Evolutionary conservation across 1,140 invertebrate species (phyloP), one percentile per base, ranked within the genome.

Genomic region (Stegodyphus mimosarum): DNA sequence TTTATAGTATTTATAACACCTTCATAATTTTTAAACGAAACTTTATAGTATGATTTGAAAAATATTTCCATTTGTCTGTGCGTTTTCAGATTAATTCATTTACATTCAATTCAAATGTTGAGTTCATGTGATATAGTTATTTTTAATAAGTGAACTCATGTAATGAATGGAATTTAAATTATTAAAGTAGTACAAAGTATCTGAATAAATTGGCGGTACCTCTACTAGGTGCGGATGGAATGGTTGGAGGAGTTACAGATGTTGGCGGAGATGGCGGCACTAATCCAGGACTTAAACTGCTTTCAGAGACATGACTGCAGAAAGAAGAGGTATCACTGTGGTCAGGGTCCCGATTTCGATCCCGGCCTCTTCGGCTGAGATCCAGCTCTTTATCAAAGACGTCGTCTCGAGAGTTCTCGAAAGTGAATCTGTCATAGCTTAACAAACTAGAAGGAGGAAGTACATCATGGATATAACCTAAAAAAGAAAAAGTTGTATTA

Each of bases 381-480:
- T 86, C 83, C 48, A 86, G 60, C 49, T 77, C 74, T 71, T 77
- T 77, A 13, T 86, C 83, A 3, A 78, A 73, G 1, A 76, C 48
- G 6, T 63, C 81, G 18, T 76, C 73, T 7, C 73, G 9, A n/a
- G 83, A 71, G n/a, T 17, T 18, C 53, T 72, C 74, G 73, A 86
- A 86, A 3, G 72, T 7, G 15, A 84, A 76, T 13, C 81, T 13
- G 6, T 84, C 81, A 52, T 76, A 84, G 2, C 71, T 18, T 15
- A 84, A 13, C 2, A 84, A 18, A 4, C 7, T 49, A 11, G 75
- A 51, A 7, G 83, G 69, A 15, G 83, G 75, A 7, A 78, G 33
- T 10, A 86, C 83, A 64, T 86, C 83, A 5, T 86, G 83, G 10
- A 86, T 63, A 53, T 86, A 86, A 72, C 55, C 83, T 86, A 64